phyloP scores from a whole-genome alignment of 2,797 vertebrate genomes.

The Phoeniculus purpureus region DNA sequence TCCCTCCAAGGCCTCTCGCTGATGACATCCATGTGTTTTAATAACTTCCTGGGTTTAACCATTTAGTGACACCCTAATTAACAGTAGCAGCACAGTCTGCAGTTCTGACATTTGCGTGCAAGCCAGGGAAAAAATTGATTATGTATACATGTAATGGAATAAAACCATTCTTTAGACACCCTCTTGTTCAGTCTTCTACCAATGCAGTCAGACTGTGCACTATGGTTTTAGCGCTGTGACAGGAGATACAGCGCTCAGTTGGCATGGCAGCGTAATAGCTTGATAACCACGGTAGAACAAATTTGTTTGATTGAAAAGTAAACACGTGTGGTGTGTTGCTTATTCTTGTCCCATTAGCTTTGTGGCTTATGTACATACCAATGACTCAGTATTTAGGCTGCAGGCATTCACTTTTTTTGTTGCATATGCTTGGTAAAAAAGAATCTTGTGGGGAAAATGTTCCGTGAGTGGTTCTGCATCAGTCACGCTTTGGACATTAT shows the following conservation, averaged over 20 bases:
- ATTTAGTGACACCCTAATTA: background rate
- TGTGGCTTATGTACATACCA: background rate
- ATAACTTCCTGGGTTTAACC: background rate
- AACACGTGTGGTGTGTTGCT: background rate
- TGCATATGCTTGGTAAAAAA: background rate
- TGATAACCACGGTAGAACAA: background rate
- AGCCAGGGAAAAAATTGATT: background rate
- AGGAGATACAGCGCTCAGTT: background rate
- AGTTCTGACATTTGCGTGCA: background rate
- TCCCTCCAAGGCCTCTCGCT: background rate
- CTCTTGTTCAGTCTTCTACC: background rate
- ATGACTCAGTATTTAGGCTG: background rate
- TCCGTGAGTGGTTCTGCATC: background rate
- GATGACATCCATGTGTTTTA: background rate
- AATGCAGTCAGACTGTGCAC: rapidly evolving
- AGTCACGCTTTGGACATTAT: background rate
- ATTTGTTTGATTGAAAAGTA: background rate
- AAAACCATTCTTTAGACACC: rapidly evolving
- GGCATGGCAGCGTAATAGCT: background rate
- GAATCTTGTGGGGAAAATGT: background rate
- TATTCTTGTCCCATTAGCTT: background rate
- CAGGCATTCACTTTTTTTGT: background rate
- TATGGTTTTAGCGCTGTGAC: background rate
- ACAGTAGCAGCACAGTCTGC: background rate
- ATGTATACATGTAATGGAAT: background rate